Evolutionary conservation across 2,888 invertebrate species (phyloP).

Genomic region (Cyaniris semiargus): DNA sequence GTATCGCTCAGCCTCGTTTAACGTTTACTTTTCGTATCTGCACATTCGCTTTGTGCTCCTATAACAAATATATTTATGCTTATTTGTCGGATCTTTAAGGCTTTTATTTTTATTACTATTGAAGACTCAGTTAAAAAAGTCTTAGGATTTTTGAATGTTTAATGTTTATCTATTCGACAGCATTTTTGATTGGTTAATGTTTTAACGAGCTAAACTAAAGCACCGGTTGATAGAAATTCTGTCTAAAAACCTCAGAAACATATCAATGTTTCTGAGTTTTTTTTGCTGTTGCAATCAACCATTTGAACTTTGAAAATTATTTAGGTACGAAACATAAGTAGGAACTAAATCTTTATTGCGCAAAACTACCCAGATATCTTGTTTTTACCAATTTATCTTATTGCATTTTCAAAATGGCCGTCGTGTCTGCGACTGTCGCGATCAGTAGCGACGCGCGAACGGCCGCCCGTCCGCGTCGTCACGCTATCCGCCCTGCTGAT

Average conservation of each 20-base stretch:
- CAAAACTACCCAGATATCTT: neutral
- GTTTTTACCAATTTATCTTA: neutral
- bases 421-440: neutral
- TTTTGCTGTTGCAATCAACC: too few relatives aligned
- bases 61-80: neutral
- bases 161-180: too few relatives aligned
- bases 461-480: neutral
- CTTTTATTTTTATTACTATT: neutral
- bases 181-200: too few relatives aligned
- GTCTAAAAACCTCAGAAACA: too few relatives aligned
- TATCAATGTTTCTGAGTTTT: too few relatives aligned
- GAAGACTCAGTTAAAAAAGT: too few relatives aligned
- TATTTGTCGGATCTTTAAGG: neutral
- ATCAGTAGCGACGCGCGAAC: neutral
- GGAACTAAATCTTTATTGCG: neutral
- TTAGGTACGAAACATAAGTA: neutral
- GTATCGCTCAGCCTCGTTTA: conserved; percentile 6
- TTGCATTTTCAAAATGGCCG: neutral
- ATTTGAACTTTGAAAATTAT: too few relatives aligned
- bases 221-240: too few relatives aligned
- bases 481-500: neutral
- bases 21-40: neutral
- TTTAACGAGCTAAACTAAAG: too few relatives aligned
- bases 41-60: neutral
- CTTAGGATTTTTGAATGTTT: too few relatives aligned